Conservation (phyloP, 2,888 invertebrate genomes). For the Eupithecia tripunctaria region DNA sequence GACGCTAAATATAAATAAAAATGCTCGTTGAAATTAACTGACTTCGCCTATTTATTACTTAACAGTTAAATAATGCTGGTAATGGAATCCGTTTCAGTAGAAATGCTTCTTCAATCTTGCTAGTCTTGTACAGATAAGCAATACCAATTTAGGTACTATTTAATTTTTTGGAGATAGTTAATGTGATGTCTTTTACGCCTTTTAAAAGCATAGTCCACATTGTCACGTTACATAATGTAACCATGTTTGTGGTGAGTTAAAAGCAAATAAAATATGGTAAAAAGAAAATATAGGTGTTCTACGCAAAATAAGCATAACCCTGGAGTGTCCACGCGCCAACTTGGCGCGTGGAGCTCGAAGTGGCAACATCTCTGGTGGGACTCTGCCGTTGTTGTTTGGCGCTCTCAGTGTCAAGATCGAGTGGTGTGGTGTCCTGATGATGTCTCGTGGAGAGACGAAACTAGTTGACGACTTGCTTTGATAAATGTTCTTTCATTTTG, state of each 20-base stretch:
- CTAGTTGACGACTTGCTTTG: no score
- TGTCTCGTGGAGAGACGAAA: no score
- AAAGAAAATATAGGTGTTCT: not conserved
- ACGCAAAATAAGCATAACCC: not conserved
- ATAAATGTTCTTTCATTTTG: no score
- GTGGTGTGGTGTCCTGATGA: no score
- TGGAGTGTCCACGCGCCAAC: no score
- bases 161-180: no score
- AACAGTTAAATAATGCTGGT: not conserved
- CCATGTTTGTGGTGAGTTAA: not conserved
- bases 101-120: not conserved
- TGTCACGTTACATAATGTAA: not conserved
- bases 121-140: not conserved
- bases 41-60: not conserved
- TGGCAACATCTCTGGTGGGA: no score
- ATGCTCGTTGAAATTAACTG: not conserved
- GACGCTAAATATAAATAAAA: not conserved
- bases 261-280: not conserved
- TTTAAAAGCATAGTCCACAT: not conserved
- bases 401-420: no score
- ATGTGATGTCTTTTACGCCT: not conserved
- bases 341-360: no score
- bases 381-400: no score
- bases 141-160: not conserved
- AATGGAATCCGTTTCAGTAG: not conserved